A percentile compares a stretch with the other conserved stretches of the same genome.
phyloP scores from a whole-genome alignment of 2,113 vertebrate species.

The Sakesphorus luctuosus region DNA sequence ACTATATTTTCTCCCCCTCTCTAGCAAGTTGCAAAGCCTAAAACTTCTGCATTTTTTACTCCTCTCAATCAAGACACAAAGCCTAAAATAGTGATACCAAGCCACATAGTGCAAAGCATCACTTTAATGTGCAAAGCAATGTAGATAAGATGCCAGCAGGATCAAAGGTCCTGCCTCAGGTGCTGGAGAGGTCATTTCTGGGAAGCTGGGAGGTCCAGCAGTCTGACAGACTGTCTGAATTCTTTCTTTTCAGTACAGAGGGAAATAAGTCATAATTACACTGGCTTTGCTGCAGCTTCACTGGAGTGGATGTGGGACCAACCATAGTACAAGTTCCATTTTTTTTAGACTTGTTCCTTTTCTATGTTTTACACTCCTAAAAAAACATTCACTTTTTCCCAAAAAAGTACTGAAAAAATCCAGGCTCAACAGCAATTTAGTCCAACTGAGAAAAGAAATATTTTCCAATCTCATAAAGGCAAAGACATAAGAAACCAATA shows the following conservation, averaged over 20 bases:
- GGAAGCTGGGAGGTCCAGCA: not conserved
- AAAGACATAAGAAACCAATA: not conserved
- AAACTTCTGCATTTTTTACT: not conserved
- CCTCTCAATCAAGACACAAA: not conserved
- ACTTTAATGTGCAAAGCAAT: not conserved
- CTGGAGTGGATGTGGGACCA: not conserved
- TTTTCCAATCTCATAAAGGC: not conserved
- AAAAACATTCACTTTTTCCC: accelerated
- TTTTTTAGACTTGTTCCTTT: not conserved
- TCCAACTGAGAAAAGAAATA: not conserved
- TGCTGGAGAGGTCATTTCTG: not conserved
- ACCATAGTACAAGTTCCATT: accelerated
- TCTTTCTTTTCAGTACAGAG: not conserved
- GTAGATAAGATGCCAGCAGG: not conserved
- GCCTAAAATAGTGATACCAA: not conserved
- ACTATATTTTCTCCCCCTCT: not conserved
- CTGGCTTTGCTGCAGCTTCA: not conserved
- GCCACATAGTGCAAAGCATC: not conserved
- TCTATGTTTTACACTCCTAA: not conserved
- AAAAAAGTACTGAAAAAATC: not conserved
- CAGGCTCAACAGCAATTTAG: not conserved
- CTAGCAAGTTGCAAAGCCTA: not conserved
- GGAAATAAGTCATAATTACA: not conserved
- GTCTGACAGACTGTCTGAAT: not conserved
- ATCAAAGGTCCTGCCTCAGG: not conserved